A percentile compares a stretch with the other conserved stretches of the same genome.
phyloP scores from a whole-genome alignment of 2,113 vertebrate genomes.

The Peromyscus leucopus region DNA sequence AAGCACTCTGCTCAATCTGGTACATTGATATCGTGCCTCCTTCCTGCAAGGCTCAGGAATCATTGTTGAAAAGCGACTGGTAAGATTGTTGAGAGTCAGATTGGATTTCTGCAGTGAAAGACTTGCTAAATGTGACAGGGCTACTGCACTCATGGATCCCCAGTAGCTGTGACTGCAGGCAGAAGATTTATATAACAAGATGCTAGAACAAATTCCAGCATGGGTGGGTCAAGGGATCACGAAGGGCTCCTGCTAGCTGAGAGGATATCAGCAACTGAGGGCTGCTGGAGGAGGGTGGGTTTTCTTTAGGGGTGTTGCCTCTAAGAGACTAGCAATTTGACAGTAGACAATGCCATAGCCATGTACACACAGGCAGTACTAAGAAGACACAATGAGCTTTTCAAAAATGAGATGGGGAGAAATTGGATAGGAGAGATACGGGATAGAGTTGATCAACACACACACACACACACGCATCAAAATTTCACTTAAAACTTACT shows the following conservation, averaged over 20 bases:
- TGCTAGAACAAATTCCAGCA: neutral
- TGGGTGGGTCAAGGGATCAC: neutral
- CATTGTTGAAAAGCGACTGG: neutral
- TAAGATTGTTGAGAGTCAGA: neutral
- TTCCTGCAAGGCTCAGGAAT: neutral
- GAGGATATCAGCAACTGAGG: neutral
- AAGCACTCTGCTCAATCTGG: rapidly evolving
- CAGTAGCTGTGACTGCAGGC: neutral
- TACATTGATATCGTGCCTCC: neutral
- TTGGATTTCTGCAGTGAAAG: neutral
- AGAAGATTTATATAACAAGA: neutral
- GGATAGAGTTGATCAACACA: neutral
- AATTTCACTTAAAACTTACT: neutral
- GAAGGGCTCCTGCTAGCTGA: too few relatives aligned
- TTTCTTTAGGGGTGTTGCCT: neutral
- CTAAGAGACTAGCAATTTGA: neutral
- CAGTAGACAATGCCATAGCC: neutral
- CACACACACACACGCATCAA: too few relatives aligned
- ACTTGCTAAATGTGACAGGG: neutral
- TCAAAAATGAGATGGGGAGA: neutral
- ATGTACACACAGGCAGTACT: neutral
- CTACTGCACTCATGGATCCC: neutral
- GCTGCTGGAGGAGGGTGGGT: neutral
- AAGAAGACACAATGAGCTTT: neutral
- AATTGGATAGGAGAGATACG: neutral